Base-by-base conservation (phyloP, 1,140 invertebrate genomes). In the Leucophenga varia region DNA sequence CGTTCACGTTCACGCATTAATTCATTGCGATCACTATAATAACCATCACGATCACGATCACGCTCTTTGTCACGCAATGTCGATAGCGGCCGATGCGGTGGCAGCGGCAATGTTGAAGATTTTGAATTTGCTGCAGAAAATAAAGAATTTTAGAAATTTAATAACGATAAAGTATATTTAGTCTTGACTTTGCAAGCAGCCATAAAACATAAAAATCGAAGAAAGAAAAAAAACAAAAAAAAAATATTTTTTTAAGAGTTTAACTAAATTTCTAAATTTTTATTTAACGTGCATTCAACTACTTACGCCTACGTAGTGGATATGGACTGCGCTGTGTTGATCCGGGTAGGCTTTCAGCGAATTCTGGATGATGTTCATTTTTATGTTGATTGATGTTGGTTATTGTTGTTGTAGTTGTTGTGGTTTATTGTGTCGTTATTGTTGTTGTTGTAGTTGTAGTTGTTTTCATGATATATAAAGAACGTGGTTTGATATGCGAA, bases 1-100 rank as follows among this genome's bases (percentile, higher is more conserved):
- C 84, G 75, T 43, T 84, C 79, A 25, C 78, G 55, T 53, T 83
- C 81, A 38, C 89, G 76, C 57, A 88, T 82, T 42, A 90, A 79
- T 73, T 91, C 89, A 65, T 91, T 90, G 54, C 89, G 82, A 78
- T 93, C 90, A 59, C 89, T 82, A 74, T 91, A 93, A 69, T 91
- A 92, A 25, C 90, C 89, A 61, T 84, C 84, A 47, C 83, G 78
- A 68, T 81, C 72, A 76, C 81, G 60, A 75, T 79, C 70, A 73
- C 81, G 69, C 14, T 68, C 64, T 52, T 68, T 68, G 42, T 72
- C 69, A 18, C 69, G 54, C 42, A 72, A 55, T 13, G 64, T 61
- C 7, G 72, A 65, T 25, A 74, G 45, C 30, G 72, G 72, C 3
- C 84, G 79, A 71, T 87, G 85, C 38, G 84, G 84, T 21, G 84